phyloP scores from a whole-genome alignment of 2,113 vertebrate genomes.

The Entelurus aequoreus region DNA sequence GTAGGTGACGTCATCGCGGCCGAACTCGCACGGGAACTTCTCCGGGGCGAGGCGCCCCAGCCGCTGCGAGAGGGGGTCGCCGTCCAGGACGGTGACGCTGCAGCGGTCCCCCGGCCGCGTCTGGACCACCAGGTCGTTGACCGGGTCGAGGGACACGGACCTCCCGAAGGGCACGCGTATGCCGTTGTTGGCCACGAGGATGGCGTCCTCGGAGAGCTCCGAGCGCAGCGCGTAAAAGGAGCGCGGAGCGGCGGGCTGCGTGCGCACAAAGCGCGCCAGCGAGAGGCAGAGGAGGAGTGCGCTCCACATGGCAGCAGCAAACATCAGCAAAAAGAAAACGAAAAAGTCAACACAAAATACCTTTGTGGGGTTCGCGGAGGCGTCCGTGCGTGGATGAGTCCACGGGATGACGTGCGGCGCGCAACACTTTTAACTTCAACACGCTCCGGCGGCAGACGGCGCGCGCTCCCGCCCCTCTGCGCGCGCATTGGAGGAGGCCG shows the following conservation, averaged over 20 bases:
- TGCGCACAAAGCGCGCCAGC: slow-evolving; percentile 42
- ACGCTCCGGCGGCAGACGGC: slow-evolving; percentile 42
- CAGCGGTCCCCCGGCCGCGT: slow-evolving; percentile 88
- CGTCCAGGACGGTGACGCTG: slow-evolving; percentile 83
- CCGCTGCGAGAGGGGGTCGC: slow-evolving; percentile 84
- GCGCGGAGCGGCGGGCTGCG: slow-evolving; percentile 54
- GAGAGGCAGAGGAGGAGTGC: slow-evolving; percentile 60
- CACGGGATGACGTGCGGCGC: slow-evolving; percentile 34
- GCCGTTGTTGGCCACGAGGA: slow-evolving; percentile 84
- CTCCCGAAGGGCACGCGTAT: slow-evolving; percentile 88
- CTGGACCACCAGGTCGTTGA: slow-evolving; percentile 86
- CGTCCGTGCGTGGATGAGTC: slow-evolving; percentile 23
- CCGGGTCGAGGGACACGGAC: slow-evolving; percentile 84
- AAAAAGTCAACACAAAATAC: slow-evolving; percentile 1
- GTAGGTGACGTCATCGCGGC: slow-evolving; percentile 83
- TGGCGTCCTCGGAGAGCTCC: slow-evolving; percentile 73
- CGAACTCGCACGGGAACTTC: slow-evolving; percentile 91
- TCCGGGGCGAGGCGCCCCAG: slow-evolving; percentile 83
- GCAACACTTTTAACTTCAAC: slow-evolving; percentile 72
- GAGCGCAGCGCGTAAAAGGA: slow-evolving; percentile 70
- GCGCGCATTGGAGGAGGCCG: slow-evolving; percentile 57
- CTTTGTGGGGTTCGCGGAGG: slow-evolving; percentile 16
- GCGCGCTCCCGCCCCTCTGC: slow-evolving; percentile 53
- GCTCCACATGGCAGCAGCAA: slow-evolving; percentile 43
- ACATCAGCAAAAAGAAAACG: slow-evolving; percentile 16